Conservation (phyloP, 2,888 invertebrate species). For the Elysia crispata region DNA sequence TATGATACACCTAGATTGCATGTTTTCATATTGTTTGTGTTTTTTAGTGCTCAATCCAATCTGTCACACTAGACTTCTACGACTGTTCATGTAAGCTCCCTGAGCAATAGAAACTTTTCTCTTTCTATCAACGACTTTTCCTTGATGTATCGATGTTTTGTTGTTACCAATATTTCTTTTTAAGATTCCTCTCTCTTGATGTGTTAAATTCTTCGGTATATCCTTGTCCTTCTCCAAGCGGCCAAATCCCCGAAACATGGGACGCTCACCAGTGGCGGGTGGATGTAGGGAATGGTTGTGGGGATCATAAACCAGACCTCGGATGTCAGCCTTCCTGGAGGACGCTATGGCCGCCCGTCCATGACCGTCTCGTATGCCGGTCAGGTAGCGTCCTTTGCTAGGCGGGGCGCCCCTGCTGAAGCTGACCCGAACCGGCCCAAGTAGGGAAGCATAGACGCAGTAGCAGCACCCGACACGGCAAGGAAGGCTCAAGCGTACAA, state of each 20-base stretch:
- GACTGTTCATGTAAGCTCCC: too few relatives aligned
- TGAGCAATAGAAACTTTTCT: too few relatives aligned
- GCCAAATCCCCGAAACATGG: constrained; percentile 16
- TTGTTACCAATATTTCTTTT: too few relatives aligned
- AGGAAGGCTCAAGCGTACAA: constrained; percentile 28
- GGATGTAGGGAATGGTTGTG: constrained; percentile 41
- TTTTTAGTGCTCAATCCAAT: too few relatives aligned
- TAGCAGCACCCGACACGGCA: constrained; percentile 43
- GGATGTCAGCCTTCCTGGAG: constrained; percentile 46
- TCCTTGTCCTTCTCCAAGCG: not conserved
- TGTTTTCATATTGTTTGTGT: too few relatives aligned
- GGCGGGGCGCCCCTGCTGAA: constrained; percentile 37
- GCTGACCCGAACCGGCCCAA: constrained; percentile 49
- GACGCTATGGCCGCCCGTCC: constrained; percentile 41
- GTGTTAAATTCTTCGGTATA: too few relatives aligned
- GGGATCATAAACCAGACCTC: constrained; percentile 45
- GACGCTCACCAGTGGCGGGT: constrained; percentile 30
- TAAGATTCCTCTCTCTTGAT: too few relatives aligned
- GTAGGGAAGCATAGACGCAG: constrained; percentile 47
- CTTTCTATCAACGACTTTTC: too few relatives aligned
- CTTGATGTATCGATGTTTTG: too few relatives aligned
- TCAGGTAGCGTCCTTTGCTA: constrained; percentile 33
- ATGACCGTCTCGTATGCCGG: constrained; percentile 43
- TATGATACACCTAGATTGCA: too few relatives aligned
- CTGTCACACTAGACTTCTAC: too few relatives aligned